Conservation (phyloP, 2,113 vertebrate species). For the Platycercus adscitus region DNA sequence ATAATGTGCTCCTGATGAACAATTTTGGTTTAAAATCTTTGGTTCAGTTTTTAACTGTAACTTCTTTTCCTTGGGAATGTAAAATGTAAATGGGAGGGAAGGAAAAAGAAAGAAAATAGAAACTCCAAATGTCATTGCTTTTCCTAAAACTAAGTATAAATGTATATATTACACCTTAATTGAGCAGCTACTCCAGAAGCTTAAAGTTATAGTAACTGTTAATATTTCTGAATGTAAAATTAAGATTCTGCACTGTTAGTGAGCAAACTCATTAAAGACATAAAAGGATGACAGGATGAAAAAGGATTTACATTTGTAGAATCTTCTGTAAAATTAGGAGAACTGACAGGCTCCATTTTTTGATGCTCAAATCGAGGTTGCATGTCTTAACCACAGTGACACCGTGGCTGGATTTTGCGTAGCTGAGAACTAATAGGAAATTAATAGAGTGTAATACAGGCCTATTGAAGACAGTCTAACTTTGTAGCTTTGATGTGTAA, state of each 20-base stretch:
- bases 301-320: constrained; percentile 80
- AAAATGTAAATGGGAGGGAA: neutral
- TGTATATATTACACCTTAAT: constrained; percentile 57
- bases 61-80: neutral
- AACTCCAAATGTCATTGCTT: neutral
- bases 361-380: constrained; percentile 72
- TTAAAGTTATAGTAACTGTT: constrained; percentile 69
- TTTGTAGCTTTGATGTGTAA: constrained; percentile 69
- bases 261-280: constrained; percentile 80
- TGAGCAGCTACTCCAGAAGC: constrained; percentile 68
- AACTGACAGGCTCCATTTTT: constrained; percentile 78
- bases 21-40: constrained; percentile 1
- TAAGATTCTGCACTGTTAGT: constrained; percentile 74
- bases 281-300: constrained; percentile 78
- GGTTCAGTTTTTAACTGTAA: neutral
- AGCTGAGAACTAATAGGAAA: constrained; percentile 77
- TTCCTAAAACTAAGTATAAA: constrained; percentile 43
- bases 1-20: constrained; percentile 51
- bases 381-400: constrained; percentile 73
- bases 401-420: constrained; percentile 63
- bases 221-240: constrained; percentile 77
- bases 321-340: constrained; percentile 77
- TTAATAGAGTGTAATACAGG: constrained; percentile 80
- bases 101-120: neutral
- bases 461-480: constrained; percentile 67